These are phyloP conservation scores for Hecatera dysodea DNA, from an alignment of 2,888 invertebrate genomes.

Conservation along the genomic window DNA sequence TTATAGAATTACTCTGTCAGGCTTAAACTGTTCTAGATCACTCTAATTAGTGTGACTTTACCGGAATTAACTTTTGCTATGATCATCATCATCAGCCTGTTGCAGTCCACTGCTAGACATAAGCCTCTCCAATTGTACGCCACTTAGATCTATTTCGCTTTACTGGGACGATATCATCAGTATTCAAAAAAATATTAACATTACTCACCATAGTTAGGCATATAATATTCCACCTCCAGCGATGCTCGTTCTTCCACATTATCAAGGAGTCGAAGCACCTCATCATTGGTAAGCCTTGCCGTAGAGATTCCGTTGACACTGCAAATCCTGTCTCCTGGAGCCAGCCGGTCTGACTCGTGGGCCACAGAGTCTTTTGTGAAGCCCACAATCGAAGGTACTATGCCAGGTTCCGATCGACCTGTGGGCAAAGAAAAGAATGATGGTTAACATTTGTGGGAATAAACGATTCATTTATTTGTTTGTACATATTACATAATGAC, in stretches of 20 bases:
- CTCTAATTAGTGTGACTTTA: too few relatives aligned
- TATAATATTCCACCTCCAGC: slow-evolving; percentile 96
- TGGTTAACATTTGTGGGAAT: background rate
- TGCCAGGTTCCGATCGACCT: slow-evolving; percentile 93
- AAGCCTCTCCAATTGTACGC: too few relatives aligned
- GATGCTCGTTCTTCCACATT: slow-evolving; percentile 94
- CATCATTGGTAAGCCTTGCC: slow-evolving; percentile 94
- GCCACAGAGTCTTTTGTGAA: slow-evolving; percentile 93
- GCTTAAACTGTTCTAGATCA: too few relatives aligned
- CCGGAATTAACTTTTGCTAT: too few relatives aligned
- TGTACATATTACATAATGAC: too few relatives aligned
- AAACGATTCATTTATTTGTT: background rate
- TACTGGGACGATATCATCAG: too few relatives aligned
- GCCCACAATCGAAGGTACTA: slow-evolving; percentile 92
- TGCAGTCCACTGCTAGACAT: too few relatives aligned
- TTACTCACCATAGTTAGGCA: slow-evolving; percentile 94
- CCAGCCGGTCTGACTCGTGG: slow-evolving; percentile 94
- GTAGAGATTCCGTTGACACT: slow-evolving; percentile 96
- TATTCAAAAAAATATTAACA: too few relatives aligned
- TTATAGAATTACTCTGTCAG: too few relatives aligned
- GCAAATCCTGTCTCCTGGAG: slow-evolving; percentile 95
- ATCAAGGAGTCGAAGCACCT: slow-evolving; percentile 94
- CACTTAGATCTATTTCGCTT: too few relatives aligned
- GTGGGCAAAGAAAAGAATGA: slow-evolving; percentile 65
- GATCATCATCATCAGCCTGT: too few relatives aligned